A percentile compares a stretch with the other conserved stretches of the same genome.
These are phyloP conservation scores for Neodon shergylaensis DNA, from an alignment of 2,113 vertebrate genomes.

Conservation along the genomic window DNA sequence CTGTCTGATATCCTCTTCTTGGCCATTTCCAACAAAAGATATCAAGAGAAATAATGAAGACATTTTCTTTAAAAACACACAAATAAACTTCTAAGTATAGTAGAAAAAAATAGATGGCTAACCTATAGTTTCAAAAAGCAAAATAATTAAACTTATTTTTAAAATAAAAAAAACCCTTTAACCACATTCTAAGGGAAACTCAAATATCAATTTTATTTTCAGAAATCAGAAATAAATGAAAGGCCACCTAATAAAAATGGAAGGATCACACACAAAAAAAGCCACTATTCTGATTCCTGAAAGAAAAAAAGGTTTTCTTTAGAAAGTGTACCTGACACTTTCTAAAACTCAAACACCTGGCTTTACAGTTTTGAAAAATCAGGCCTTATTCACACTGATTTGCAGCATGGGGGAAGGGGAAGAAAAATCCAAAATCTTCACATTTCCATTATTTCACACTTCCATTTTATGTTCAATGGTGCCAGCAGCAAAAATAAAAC, in stretches of 20 bases:
- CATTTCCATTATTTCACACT: slow-evolving; percentile 70
- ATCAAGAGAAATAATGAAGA: slow-evolving; percentile 74
- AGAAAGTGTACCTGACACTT: slow-evolving; percentile 57
- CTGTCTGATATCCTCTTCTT: slow-evolving; percentile 57
- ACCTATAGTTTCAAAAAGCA: slow-evolving; percentile 67
- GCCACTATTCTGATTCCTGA: slow-evolving; percentile 39
- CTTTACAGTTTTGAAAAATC: slow-evolving; percentile 61
- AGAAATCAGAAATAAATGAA: slow-evolving; percentile 64
- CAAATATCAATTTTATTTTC: slow-evolving; percentile 47
- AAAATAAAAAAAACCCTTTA: slow-evolving; percentile 58
- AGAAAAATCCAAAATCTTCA: slow-evolving; percentile 59
- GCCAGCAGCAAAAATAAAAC: slow-evolving; percentile 72
- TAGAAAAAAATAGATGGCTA: slow-evolving; percentile 64
- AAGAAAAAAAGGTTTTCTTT: not conserved
- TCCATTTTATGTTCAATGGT: slow-evolving; percentile 71
- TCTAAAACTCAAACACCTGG: slow-evolving; percentile 55
- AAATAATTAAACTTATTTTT: slow-evolving; percentile 61
- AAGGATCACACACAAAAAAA: slow-evolving; percentile 27
- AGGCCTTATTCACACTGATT: slow-evolving; percentile 25
- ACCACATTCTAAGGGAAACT: slow-evolving; percentile 58
- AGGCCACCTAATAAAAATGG: slow-evolving; percentile 55
- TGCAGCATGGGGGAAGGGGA: not conserved
- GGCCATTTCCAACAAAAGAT: slow-evolving; percentile 71
- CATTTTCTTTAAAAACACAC: slow-evolving; percentile 70
- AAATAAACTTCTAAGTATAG: slow-evolving; percentile 50